These are phyloP conservation scores for Barypeithes pellucidus DNA, from an alignment of 2,888 invertebrate genomes.

Conservation along the genomic window DNA sequence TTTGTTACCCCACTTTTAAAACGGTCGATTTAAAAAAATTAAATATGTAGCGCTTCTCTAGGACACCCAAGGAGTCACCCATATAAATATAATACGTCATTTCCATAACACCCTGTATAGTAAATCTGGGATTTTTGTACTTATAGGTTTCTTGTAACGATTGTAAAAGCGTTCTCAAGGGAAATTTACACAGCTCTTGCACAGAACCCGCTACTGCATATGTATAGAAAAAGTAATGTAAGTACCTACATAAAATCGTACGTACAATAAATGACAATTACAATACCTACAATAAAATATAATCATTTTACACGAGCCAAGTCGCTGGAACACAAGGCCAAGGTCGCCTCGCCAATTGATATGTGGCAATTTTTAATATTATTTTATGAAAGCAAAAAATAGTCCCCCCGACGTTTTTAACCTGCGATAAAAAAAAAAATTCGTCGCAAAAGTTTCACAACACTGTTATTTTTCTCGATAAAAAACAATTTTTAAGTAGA, in stretches of 20 bases:
- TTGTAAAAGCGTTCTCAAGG: no score
- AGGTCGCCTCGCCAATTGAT: slow-evolving; percentile 60
- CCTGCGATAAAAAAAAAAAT: slow-evolving; percentile 7
- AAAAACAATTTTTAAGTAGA: background rate
- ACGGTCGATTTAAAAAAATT: no score
- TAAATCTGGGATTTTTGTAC: no score
- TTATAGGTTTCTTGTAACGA: no score
- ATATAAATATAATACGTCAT: no score
- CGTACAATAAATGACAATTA: slow-evolving; percentile 4
- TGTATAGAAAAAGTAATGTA: background rate
- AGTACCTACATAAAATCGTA: background rate
- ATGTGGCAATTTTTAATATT: slow-evolving; percentile 31
- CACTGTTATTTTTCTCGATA: background rate
- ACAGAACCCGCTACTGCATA: background rate
- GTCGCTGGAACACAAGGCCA: slow-evolving; percentile 62
- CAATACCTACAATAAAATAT: slow-evolving; percentile 47
- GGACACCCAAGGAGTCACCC: no score
- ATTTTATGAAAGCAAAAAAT: slow-evolving; percentile 27
- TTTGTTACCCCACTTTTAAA: no score
- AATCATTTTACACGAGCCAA: slow-evolving; percentile 59
- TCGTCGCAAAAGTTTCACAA: background rate
- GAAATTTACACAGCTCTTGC: no score
- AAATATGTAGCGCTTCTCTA: no score
- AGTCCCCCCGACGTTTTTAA: slow-evolving; percentile 2
- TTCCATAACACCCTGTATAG: no score